Base-by-base conservation (phyloP, 2,888 invertebrate species). In the Actias luna region DNA sequence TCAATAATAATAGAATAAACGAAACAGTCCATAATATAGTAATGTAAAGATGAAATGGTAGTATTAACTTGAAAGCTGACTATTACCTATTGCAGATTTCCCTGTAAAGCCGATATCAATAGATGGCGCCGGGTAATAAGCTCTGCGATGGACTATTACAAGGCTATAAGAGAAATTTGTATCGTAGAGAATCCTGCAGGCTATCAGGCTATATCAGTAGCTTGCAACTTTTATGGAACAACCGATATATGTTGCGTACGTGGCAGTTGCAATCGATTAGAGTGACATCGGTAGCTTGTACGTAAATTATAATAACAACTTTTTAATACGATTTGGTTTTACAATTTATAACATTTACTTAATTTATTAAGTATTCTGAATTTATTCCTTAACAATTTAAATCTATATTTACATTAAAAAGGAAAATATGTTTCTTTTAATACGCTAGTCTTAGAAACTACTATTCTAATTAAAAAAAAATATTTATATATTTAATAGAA, bases 51-150 rank as follows among this genome's bases (percentile, higher is more conserved):
- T 29, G 29, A 55, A 5, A 29, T 16, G 80, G 80, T 79, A 79
- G 79, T 85, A 89, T 87, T 87, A 88, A 83, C 78, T 82, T 82
- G 81, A 82, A 79, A 78, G 73, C 76, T 78, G 84, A 82, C 84
- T 88, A 86, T 88, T 85, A 87, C 83, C 89, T 87, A 89, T 88
- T 87, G 82, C 86, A 85, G 88, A 91, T 92, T 89, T 91, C 81
- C 87, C 81, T 86, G 84, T 79, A 92, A 91, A 92, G 91, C 92
- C 91, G 84, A 82, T 84, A 87, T 92, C 92, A 91, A 92, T 92
- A 87, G 91, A 88, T 89, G 86, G 89, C 85, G 88, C 79, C 84
- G 79, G 79, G 87, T 91, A 92, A 92, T 92, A 92, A 91, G 91
- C 92, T 89, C 87, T 80, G 78, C 84, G 87, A 88, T 87, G 87